A percentile compares a stretch with the other conserved stretches of the same genome.
Conservation (phyloP, 1,140 invertebrate genomes). For the Notospermus geniculatus region DNA sequence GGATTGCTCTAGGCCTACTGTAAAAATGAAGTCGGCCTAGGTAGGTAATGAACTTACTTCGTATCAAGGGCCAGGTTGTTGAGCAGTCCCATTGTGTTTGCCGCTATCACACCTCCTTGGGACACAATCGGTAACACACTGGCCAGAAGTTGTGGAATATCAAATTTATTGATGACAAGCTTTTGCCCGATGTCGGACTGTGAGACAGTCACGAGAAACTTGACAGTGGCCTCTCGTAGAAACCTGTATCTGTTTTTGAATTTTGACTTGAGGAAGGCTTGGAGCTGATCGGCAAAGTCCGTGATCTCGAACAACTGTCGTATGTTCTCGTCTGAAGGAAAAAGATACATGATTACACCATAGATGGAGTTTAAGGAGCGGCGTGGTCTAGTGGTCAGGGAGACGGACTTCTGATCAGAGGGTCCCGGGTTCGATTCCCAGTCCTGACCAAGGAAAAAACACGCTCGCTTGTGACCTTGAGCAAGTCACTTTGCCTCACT, state of each 20-base stretch:
- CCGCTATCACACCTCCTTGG: conserved; percentile 18
- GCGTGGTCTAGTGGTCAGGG: no score
- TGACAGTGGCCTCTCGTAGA: conserved; percentile 31
- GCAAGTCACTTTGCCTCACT: no score
- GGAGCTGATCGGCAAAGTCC: conserved; percentile 25
- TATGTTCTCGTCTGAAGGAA: conserved; percentile 37
- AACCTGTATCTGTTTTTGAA: conserved; percentile 33
- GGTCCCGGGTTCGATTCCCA: no score
- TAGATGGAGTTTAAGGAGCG: no score
- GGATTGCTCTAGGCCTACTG: no score
- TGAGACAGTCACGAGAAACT: conserved; percentile 36
- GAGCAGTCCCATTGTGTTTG: conserved; percentile 33
- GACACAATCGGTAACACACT: no score
- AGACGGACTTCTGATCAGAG: no score
- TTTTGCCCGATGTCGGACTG: conserved; percentile 32
- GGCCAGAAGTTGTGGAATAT: conserved; percentile 23
- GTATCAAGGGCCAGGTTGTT: conserved; percentile 46
- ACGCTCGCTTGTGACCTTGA: no score
- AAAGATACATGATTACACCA: neutral
- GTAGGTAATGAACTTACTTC: conserved; percentile 34
- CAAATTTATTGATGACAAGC: conserved; percentile 31
- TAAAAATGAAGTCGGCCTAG: no score
- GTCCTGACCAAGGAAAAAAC: no score
- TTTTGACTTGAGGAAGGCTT: conserved; percentile 32
- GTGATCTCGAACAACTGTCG: conserved; percentile 29